phyloP scores from a whole-genome alignment of 2,113 vertebrate species.

The Callipepla californica region DNA sequence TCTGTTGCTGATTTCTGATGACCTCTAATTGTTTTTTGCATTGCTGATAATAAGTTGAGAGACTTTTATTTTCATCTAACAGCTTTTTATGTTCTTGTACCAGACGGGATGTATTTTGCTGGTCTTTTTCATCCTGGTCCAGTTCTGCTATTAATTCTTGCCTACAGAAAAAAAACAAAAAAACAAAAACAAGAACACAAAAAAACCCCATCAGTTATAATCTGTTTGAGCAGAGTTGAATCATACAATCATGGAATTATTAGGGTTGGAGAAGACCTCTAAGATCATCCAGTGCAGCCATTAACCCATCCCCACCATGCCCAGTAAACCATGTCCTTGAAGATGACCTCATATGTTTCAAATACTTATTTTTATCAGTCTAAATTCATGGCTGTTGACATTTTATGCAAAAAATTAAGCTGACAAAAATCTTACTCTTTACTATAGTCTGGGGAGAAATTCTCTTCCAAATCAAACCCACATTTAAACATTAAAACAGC shows the following conservation, averaged over 20 bases:
- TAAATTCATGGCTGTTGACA: neutral
- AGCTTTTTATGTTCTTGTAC: constrained; percentile 99
- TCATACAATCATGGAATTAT: no score
- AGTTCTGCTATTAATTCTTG: constrained; percentile 98
- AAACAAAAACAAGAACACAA: neutral
- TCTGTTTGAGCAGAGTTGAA: neutral
- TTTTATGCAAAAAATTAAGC: neutral
- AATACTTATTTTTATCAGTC: neutral
- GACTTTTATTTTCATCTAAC: constrained; percentile 98
- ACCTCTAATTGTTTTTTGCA: constrained; percentile 99
- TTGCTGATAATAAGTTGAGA: constrained; percentile 98
- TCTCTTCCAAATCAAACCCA: constrained; percentile 3
- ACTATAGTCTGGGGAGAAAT: neutral
- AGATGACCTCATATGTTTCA: neutral
- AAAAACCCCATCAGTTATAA: neutral
- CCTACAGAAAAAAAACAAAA: constrained; percentile 68
- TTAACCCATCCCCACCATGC: no score
- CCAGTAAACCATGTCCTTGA: no score
- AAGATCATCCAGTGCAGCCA: no score
- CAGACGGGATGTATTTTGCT: constrained; percentile 98
- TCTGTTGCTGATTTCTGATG: constrained; percentile 98
- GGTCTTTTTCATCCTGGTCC: constrained; percentile 99
- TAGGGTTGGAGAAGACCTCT: no score
- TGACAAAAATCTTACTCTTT: neutral
- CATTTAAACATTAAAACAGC: neutral